These are phyloP conservation scores for Anthopleura sola DNA, from an alignment of 64 coral and sea anemone species.

Conservation along the genomic window DNA sequence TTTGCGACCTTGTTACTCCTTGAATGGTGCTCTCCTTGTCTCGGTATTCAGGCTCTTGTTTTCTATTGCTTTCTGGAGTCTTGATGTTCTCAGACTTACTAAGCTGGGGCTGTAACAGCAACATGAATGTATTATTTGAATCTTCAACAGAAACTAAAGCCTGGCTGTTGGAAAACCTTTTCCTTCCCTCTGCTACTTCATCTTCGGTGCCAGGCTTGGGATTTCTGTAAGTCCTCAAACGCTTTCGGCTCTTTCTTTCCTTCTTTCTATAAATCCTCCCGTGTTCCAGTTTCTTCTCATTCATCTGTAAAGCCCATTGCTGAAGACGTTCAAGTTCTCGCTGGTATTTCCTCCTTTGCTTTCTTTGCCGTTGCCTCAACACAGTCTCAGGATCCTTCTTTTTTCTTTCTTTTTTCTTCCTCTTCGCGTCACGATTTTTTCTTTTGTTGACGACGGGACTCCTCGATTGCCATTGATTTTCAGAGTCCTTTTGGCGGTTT, in stretches of 20 bases:
- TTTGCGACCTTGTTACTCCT: neutral
- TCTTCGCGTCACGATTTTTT: neutral
- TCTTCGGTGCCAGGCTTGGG: neutral
- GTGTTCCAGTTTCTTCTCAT: constrained; percentile 25
- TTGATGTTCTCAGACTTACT: neutral
- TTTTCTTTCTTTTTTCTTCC: constrained; percentile 1
- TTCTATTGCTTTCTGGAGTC: neutral
- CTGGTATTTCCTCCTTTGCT: constrained; percentile 22
- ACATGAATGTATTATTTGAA: neutral
- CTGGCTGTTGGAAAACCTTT: neutral
- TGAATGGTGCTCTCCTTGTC: neutral
- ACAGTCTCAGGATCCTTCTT: neutral
- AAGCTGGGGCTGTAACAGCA: neutral
- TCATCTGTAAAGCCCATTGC: constrained; percentile 31
- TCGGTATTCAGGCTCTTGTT: neutral
- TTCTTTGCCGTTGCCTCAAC: neutral
- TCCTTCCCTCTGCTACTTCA: neutral
- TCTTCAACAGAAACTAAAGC: neutral
- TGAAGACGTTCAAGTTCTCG: constrained; percentile 33
- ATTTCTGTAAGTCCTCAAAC: neutral
- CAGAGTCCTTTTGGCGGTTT: constrained; percentile 1
- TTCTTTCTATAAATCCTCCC: constrained; percentile 9
- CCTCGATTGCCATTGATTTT: neutral
- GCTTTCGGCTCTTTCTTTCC: neutral
- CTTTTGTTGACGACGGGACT: neutral